Evolutionary conservation across 2,888 invertebrate species (phyloP).

Genomic region (Agrotis clavis): DNA sequence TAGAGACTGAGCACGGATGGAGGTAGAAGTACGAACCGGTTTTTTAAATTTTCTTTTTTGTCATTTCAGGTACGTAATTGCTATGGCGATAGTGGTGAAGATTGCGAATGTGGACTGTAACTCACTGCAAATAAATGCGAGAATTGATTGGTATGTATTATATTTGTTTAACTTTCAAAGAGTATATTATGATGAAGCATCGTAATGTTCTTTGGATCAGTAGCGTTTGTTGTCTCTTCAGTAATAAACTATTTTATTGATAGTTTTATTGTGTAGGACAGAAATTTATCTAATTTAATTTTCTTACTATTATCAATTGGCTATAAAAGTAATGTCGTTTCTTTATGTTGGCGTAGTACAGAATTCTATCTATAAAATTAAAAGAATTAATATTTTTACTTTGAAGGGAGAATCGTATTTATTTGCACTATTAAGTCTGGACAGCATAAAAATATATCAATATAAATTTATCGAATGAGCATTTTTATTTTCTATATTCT

Average conservation of each 20-base stretch:
- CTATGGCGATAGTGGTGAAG: slow-evolving; percentile 27
- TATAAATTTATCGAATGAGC: background rate
- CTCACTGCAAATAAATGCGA: slow-evolving; percentile 16
- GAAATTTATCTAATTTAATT: slow-evolving; percentile 9
- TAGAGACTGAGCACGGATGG: slow-evolving; percentile 53
- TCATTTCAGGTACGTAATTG: slow-evolving; percentile 64
- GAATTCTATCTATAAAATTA: background rate
- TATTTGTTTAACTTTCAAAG: slow-evolving; percentile 43
- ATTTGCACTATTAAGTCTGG: background rate
- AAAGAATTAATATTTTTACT: background rate
- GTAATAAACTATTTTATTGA: slow-evolving; percentile 35
- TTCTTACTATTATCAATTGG: slow-evolving; percentile 13
- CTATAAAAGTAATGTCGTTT: slow-evolving; percentile 6
- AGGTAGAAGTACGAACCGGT: slow-evolving; percentile 54
- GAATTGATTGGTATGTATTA: slow-evolving; percentile 41
- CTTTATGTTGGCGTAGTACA: background rate
- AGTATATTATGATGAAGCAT: slow-evolving; percentile 27
- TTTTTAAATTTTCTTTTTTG: slow-evolving; percentile 60
- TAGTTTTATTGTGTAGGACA: slow-evolving; percentile 10
- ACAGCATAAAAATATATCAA: background rate
- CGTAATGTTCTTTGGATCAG: slow-evolving; percentile 28
- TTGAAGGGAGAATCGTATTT: background rate
- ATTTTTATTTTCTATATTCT: background rate
- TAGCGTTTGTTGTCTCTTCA: slow-evolving; percentile 17
- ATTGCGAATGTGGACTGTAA: slow-evolving; percentile 50